phyloP scores from a whole-genome alignment of 2,888 invertebrate species.

The Dasysyrphus albostriatus region DNA sequence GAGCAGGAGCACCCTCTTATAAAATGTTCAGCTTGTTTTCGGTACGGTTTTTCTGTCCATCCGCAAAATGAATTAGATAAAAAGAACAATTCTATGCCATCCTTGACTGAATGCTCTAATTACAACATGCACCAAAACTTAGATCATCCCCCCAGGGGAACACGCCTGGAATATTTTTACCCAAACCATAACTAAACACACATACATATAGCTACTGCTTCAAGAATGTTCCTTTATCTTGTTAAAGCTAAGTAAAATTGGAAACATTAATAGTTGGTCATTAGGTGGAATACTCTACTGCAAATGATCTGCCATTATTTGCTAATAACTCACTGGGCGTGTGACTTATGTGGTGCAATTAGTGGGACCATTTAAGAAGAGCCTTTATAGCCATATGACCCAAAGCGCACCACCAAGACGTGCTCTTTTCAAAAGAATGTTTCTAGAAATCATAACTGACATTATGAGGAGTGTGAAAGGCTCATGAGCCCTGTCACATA shows the following conservation, averaged over 20 bases:
- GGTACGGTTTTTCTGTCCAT: conserved; percentile 42
- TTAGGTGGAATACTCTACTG: conserved; percentile 79
- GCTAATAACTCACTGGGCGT: conserved; percentile 80
- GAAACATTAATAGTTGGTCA: conserved; percentile 82
- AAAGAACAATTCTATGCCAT: conserved; percentile 55
- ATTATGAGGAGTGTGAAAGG: conserved; percentile 24
- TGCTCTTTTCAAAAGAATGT: conserved; percentile 43
- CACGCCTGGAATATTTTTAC: conserved; percentile 50
- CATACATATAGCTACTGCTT: conserved; percentile 10
- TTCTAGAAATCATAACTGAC: conserved; percentile 55
- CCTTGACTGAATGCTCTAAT: conserved; percentile 72
- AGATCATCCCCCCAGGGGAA: conserved; percentile 66
- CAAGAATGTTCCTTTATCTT: conserved; percentile 68
- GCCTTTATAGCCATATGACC: conserved; percentile 9
- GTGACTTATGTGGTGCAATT: conserved; percentile 75
- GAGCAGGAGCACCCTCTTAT: conserved; percentile 54
- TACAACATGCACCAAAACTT: conserved; percentile 71
- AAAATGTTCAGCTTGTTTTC: conserved; percentile 58
- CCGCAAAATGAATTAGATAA: conserved; percentile 31
- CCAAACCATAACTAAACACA: conserved; percentile 8
- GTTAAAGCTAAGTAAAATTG: conserved; percentile 79
- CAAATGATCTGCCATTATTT: conserved; percentile 83
- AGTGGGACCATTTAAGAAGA: conserved; percentile 72
- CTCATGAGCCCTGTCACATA: conserved; percentile 10
- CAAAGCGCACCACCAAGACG: conserved; percentile 35